Base-by-base conservation (phyloP, 2,888 invertebrate species). In the Tanypteryx hageni region DNA sequence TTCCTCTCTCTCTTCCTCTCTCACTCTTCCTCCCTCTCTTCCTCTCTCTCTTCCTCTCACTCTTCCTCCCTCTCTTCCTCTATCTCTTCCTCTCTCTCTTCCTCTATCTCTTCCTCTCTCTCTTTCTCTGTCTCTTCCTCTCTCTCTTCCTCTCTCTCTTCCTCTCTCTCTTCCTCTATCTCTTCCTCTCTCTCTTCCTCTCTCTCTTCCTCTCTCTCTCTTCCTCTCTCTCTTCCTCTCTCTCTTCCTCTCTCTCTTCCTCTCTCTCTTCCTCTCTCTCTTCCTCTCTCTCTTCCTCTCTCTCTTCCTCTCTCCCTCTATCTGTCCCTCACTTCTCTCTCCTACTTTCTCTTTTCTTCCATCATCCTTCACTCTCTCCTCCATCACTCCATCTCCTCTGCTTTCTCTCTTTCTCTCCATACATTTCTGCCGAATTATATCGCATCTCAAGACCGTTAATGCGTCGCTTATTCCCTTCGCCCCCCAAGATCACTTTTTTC, bases 131-230 rank as follows among this genome's bases (percentile, higher is more conserved):
- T 58, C 92, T 84, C 31, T 18, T 64, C 14, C 82, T 58, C 81
- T 83, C 31, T 64, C 57, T 84, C 64, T 0, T 22, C 57, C 84
- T 57, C 76, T 58, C 44, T 92, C 61, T 27, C 68, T 13, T 58
- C 27, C 92, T 27, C 83, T 57, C 56, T 91, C 93, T 68, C 82
- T 27, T 64, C 56, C 68, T 64, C 68, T 22, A 64, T 56, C 44
- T 83, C 83, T 9, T 16, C 3, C 81, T 11, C 56, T 18, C 83
- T n/a, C 56, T 95, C 95, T 5, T 94, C 68, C 92, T 81, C 86
- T 92, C n/a, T 31, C 76, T 13, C 59, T 31, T 68, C 18, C 56
- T n/a, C 10, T n/a, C 16, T 27, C 11, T 10, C 81, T 22, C 3
- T 3, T 83, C 44, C 56, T 56, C 16, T n/a, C 83, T 83, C 44